Evolutionary conservation across 2,113 vertebrate species (phyloP).

Genomic region (Crotalus viridis): DNA sequence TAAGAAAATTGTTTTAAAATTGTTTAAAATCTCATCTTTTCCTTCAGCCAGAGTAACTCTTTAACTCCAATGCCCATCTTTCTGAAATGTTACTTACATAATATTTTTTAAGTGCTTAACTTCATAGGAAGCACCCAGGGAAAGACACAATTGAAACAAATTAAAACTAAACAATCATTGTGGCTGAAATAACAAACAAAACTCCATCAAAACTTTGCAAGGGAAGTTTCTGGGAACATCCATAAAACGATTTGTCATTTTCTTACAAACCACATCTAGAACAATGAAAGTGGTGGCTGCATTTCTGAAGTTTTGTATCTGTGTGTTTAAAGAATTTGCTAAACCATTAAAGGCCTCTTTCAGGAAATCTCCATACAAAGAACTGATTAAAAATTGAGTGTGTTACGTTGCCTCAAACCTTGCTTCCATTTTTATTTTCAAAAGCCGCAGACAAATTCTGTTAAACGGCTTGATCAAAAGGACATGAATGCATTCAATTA

Average conservation of each 20-base stretch:
- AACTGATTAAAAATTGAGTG: no score
- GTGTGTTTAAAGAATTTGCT: neutral
- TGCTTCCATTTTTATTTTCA: no score
- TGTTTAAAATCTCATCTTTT: neutral
- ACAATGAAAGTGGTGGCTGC: neutral
- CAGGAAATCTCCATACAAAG: neutral
- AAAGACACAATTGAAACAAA: neutral
- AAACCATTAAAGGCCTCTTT: neutral
- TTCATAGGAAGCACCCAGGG: neutral
- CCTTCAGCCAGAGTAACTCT: neutral
- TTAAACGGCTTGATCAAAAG: no score
- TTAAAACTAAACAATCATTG: neutral
- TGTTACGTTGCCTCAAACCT: no score
- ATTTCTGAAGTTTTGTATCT: neutral
- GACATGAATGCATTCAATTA: no score
- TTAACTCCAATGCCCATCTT: neutral
- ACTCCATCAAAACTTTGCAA: neutral
- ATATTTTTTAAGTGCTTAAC: neutral
- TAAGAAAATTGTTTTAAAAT: neutral
- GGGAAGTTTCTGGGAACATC: neutral
- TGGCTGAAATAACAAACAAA: neutral
- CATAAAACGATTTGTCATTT: neutral
- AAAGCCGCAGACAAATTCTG: no score
- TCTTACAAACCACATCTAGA: neutral
- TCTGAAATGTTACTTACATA: neutral